Base-by-base conservation (phyloP, 2,113 vertebrate species). In the Psilopogon haemacephalus region DNA sequence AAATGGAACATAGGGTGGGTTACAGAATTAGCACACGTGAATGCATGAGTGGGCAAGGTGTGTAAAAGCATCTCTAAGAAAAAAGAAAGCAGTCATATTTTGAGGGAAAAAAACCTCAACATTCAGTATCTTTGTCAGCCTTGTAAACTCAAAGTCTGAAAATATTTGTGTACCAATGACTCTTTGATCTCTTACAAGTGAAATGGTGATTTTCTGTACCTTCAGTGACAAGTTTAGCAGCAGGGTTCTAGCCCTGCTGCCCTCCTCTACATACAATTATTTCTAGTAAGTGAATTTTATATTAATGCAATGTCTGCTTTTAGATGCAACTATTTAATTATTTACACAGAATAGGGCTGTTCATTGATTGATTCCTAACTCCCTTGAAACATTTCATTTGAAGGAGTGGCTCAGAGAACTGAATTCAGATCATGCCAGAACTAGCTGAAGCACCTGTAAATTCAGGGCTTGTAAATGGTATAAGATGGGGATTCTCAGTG, bases 311-410 rank as follows among this genome's bases (percentile, higher is more conserved):
- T 90, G 92, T 91, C 93, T 94, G 83, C 88, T 96, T 96, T 95
- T 91, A 95, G 96, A 95, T 90, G 72, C 92, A 95, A 95, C 93
- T 93, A 71, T 80, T 94, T 76, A 92, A 96, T 95, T 94, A 92
- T 93, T 95, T 92, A 94, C 59, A 85, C 15, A 94, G 59, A 92
- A 60, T 70, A 88, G 89, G 52, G 37, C 30, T 94, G 91, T 44
- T 93, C 74, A 87, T 52, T 89, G 94, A 96, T 83, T 89, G 78
- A 82, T 91, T 96, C 89, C 55, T 92, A 92, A 75, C 63, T 83
- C 71, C 33, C 52, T 79, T 56, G 15, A 28, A 93, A 58, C 32
- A 76, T 76, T 85, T 85, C 71, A 91, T 87, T 56, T 89, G 91
- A 90, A 89, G 56, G 42, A 94, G 48, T 21, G 9, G 52, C 84